Evolutionary conservation across 2,797 vertebrate species (phyloP), one percentile per base, ranked within the genome.

Genomic region (Pseudomugil tenellus): DNA sequence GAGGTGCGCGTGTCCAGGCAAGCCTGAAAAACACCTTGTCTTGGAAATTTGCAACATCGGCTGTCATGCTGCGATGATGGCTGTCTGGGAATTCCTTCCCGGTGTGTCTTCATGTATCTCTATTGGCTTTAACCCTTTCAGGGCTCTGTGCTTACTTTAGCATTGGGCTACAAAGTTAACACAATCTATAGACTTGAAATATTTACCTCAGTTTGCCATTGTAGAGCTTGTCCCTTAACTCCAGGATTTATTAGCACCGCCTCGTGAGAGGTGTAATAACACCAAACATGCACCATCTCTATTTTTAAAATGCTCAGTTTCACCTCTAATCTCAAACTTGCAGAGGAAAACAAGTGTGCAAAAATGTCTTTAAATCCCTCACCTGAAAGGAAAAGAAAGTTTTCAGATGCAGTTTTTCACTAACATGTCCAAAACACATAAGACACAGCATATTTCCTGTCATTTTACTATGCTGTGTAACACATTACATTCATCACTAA

Each of bases 71-170:
- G 72, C 80, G 88, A 90, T 89, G 81, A 89, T 87, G 72, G 80
- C 74, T 80, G 91, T 92, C 87, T 91, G 86, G 86, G 85, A 90
- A 87, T 87, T 90, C 81, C 72, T 88, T 81, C 72, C 74, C 69
- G 37, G 70, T 80, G 71, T 32, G 63, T 84, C 72, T 75, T 78
- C 14, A 2, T 19, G 51, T 75, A n/a, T 76, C 75, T 56, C 48
- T 51, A 32, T 54, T 48, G n/a, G 46, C 39, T 76, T 76, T 32
- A 56, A 63, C 56, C 19, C 66, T 79, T 82, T 70, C 58, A 5
- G 74, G 73, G 74, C 53, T 25, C 34, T 31, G 16, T 23, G 4
- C 21, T 67, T 61, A 53, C 58, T 74, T 59, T 29, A 4, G 69
- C 34, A 74, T 71, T 74, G 67, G 74, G 81, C 85, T 86, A 67